Percentiles rank a stretch among this genome's conserved stretches.
phyloP scores from a whole-genome alignment of 2,888 invertebrate genomes.

The Lepidonotus clava region DNA sequence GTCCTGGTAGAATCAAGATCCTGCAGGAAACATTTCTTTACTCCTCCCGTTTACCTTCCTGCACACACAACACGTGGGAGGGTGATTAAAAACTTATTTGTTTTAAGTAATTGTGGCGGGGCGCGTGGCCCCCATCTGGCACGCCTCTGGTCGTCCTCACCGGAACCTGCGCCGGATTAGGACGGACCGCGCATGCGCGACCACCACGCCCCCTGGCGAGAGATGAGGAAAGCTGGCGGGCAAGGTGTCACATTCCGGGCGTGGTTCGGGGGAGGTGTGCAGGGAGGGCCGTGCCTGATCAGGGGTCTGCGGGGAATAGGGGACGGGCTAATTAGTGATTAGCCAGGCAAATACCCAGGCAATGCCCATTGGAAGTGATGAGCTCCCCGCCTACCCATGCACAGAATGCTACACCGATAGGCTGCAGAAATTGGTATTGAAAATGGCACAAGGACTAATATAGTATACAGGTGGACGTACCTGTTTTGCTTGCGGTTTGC shows the following conservation, averaged over 20 bases:
- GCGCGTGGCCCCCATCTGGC: slow-evolving; percentile 33
- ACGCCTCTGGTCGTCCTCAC: background rate
- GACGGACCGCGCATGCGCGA: background rate
- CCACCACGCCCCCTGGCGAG: background rate
- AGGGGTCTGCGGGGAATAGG: background rate
- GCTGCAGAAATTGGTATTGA: background rate
- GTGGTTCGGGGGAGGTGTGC: background rate
- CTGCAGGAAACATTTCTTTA: too few relatives aligned
- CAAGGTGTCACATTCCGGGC: slow-evolving; percentile 23
- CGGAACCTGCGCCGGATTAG: slow-evolving; percentile 19
- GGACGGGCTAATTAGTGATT: background rate
- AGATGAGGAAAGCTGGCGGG: background rate
- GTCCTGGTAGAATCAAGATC: too few relatives aligned
- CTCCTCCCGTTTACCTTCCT: background rate
- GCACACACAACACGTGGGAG: background rate
- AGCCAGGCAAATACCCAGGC: background rate
- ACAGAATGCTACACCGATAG: background rate
- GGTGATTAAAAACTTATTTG: slow-evolving; percentile 26
- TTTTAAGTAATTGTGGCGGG: background rate
- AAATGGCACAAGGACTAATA: too few relatives aligned
- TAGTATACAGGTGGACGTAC: too few relatives aligned
- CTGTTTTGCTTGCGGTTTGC: too few relatives aligned
- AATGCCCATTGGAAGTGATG: background rate
- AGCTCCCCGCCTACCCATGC: background rate
- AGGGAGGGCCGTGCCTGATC: too few relatives aligned